Evolutionary conservation across 2,113 vertebrate genomes (phyloP), one percentile per base, ranked within the genome.

Genomic region (Hucho hucho): DNA sequence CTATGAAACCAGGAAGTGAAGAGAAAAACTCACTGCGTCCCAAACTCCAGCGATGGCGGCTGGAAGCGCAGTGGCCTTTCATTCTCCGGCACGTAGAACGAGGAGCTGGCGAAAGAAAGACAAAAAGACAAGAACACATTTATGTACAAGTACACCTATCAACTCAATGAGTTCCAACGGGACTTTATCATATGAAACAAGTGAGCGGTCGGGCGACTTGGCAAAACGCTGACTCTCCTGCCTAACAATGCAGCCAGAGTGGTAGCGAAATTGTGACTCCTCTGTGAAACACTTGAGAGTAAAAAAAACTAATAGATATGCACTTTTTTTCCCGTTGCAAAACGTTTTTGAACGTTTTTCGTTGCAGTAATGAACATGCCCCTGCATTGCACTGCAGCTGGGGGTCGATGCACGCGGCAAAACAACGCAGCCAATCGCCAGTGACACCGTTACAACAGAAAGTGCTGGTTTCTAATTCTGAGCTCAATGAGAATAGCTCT

Each of bases 11-110:
- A 68, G 29, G 56, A 29, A 59, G 63, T 13, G 61, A 74, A 74
- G 61, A 75, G 25, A 78, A 49, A 68, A 14, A 96, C 97, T 97
- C 91, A 99, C 97, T 98, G 97, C 76, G 92, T 91, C 89, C 96
- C 96, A 88, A 98, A 99, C 91, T 97, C 95, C 88, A 98, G 83
- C 79, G 91, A 90, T 73, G 96, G 93, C 0, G 97, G 97, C 85
- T 97, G 95, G 87, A 99, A 97, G 92, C 93, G 92, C 89, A 99
- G 91, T 61, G 92, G 93, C 88, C 91, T 96, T 86, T 93, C 94
- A 89, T 87, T 93, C 80, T 92, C 92, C 80, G 87, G 92, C 25
- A 94, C 87, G 86, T 94, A 96, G 80, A 94, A 85, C 72, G 94
- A 93, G 72, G 96, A 96, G 87, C 97, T 98, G 90, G 75, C 88